Base-by-base conservation (phyloP, 1,140 invertebrate species). In the Caenorhabditis brenneri region DNA sequence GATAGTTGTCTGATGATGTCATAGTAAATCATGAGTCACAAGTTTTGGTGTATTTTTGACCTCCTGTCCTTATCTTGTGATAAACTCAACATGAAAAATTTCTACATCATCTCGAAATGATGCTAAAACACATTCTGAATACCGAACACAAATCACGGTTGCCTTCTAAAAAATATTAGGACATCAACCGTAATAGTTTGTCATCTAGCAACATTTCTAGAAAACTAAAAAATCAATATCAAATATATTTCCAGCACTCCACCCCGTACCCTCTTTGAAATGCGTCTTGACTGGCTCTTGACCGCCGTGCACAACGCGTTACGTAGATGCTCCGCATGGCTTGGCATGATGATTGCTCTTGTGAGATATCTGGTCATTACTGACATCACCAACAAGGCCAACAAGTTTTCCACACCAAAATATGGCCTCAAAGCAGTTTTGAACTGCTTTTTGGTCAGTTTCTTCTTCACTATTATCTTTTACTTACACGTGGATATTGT, bases 271-370 rank as follows among this genome's bases (percentile, higher is more conserved):
- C 24, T 65, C 22, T 33, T 3, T 7, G 29, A 65, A 65, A 33
- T 65, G 58, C 58, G 58, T 65, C 58, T 65, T 33, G 58, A 65
- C 29, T 65, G 31, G 58, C 36, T 65, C 24, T 31, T 65, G 7
- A 65, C 58, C 10, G 12, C 58, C 7, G 29, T 65, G 19, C 58
- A 65, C 31, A 65, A 65, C 16, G 31, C 31, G 58, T 65, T 36
- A 36, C 58, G 58, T 36, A 29, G 58, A 36, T 65, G 58, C 24
- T 65, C 58, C 5, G 58, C 58, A 19, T 65, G 58, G 58, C 58
- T 65, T 19, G 58, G 58, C 0, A 65, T 65, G 58, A 7, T 65
- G 31, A 33, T 65, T 15, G 58, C 58, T 19, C 22, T 65, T 33
- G 58, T 65, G 16, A 65, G 58, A 36, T 65, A 65, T 36, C 58